A percentile compares a stretch with the other conserved stretches of the same genome.
Conservation (phyloP, 2,888 invertebrate genomes). For the Cephus rjabovi region DNA sequence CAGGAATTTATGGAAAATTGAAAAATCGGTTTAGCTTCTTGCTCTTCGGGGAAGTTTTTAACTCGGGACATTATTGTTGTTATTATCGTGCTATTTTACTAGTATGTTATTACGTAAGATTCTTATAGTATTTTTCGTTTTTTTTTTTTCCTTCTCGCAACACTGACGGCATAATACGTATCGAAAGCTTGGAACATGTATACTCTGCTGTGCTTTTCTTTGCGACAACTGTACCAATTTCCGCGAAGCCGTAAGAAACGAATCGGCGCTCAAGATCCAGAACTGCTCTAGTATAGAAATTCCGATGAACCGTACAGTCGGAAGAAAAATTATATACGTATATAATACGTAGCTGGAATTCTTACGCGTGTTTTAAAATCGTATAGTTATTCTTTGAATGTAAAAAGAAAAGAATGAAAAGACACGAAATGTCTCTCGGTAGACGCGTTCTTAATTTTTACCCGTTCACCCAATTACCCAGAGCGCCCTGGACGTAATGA, state of each 20-base stretch:
- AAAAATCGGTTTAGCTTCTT: no score
- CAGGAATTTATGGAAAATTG: no score
- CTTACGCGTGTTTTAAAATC: neutral
- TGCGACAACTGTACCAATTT: neutral
- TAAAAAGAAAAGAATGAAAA: neutral
- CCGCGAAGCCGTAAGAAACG: neutral
- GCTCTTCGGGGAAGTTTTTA: no score
- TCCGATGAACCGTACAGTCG: neutral
- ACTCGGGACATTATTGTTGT: no score
- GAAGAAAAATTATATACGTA: neutral
- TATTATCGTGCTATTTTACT: no score
- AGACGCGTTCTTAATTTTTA: neutral
- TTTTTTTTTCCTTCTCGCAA: neutral
- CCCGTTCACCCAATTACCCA: neutral
- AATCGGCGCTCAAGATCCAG: neutral
- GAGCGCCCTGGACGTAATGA: neutral
- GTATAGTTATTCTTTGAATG: neutral
- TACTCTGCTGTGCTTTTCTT: neutral
- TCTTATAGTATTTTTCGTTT: neutral
- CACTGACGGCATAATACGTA: neutral
- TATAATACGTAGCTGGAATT: neutral
- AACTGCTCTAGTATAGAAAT: neutral
- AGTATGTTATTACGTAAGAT: neutral
- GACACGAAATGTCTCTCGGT: neutral
- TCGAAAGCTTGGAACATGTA: neutral